These are phyloP conservation scores for Phytoseiulus persimilis DNA, from an alignment of 2,888 invertebrate genomes.

Conservation along the genomic window DNA sequence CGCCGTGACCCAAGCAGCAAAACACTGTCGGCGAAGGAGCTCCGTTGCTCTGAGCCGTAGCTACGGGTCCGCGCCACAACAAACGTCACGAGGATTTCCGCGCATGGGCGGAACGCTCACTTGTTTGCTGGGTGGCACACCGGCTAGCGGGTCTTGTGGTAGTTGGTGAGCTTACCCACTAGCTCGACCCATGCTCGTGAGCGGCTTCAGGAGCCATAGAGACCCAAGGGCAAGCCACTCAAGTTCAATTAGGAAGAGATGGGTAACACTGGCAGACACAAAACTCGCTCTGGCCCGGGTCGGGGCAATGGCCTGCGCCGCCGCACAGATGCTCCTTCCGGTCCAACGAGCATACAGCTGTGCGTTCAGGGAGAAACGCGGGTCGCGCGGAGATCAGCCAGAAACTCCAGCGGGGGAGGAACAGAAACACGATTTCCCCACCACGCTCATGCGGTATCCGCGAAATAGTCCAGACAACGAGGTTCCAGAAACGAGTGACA, in stretches of 20 bases:
- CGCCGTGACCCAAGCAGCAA: background rate
- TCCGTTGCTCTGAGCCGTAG: conserved; percentile 5
- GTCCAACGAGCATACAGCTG: background rate
- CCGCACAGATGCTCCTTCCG: background rate
- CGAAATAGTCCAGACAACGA: no score
- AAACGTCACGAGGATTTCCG: background rate
- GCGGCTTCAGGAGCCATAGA: background rate
- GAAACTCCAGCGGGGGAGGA: background rate
- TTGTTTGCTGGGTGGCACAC: background rate
- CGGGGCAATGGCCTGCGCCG: background rate
- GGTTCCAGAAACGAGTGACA: no score
- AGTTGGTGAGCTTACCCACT: background rate
- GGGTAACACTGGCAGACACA: background rate
- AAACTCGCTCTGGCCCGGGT: background rate
- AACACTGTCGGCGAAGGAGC: background rate
- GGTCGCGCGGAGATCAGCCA: background rate
- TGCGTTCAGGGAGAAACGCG: background rate
- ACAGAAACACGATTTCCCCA: no score
- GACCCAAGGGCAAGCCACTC: background rate
- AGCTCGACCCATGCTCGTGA: background rate
- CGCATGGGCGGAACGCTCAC: background rate
- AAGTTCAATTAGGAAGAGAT: background rate
- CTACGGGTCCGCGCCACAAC: background rate
- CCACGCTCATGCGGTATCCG: no score
- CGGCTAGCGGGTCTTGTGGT: background rate